Evolutionary conservation across 1,140 invertebrate species (phyloP).

Genomic region (Bombus soroeensis): DNA sequence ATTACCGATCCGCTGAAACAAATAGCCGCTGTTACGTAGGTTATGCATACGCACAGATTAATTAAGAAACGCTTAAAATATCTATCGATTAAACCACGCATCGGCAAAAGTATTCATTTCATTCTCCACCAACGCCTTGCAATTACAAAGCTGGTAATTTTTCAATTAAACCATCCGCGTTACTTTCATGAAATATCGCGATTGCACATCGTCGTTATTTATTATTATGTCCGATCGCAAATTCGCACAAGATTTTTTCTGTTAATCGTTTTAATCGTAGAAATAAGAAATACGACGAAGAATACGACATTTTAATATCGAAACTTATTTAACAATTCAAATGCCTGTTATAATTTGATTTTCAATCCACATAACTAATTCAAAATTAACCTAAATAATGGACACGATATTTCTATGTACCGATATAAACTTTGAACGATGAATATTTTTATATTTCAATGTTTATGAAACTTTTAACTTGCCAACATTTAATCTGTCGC

Average conservation of each 20-base stretch:
- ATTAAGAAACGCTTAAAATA: slow-evolving; percentile 26
- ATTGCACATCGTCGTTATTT: not conserved
- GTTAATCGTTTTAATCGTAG: not conserved
- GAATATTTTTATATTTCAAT: too few relatives aligned
- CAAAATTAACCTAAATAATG: not conserved
- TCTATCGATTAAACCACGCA: slow-evolving; percentile 10
- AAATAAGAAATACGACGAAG: too few relatives aligned
- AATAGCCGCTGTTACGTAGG: not conserved
- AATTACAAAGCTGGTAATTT: not conserved
- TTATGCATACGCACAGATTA: not conserved
- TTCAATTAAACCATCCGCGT: not conserved
- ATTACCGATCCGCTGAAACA: slow-evolving; percentile 2
- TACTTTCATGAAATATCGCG: too few relatives aligned
- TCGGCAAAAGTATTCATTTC: not conserved
- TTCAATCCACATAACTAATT: not conserved
- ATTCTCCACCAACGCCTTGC: not conserved
- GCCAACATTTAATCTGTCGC: not conserved
- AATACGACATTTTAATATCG: not conserved
- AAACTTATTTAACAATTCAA: not conserved
- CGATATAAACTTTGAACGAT: not conserved
- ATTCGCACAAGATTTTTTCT: not conserved
- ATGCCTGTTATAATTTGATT: not conserved
- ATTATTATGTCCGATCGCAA: not conserved
- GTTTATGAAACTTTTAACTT: not conserved
- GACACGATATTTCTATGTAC: not conserved